Evolutionary conservation across 2,797 vertebrate genomes (phyloP), one percentile per base, ranked within the genome.

Genomic region (Sparus aurata): DNA sequence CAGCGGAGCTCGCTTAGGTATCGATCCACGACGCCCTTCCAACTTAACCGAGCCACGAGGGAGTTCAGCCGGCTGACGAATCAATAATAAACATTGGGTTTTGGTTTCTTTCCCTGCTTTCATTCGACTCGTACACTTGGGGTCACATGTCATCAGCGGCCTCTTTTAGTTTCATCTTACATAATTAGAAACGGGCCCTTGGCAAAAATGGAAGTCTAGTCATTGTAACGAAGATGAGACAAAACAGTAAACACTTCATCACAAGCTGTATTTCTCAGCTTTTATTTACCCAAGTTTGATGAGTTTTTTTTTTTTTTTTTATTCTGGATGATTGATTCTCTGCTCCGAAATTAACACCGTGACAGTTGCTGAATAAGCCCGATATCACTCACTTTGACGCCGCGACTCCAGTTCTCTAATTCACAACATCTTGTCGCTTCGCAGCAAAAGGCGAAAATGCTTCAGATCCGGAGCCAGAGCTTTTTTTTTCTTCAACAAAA

Each of bases 401-500:
- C 38, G 54, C 5, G 10, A 23, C 55, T 69, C 27, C 57, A 69
- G 23, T 53, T 58, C 68, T 54, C 46, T 74, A 30, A 80, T 54
- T 65, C 20, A 18, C 23, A 34, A 25, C 22, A 16, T 65, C 12
- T 76, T 64, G 53, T 46, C 12, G 0, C 78, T 59, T 74, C 1
- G 1, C 71, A 81, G 63, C 75, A 55, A 73, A 73, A 78, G 20
- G 18, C 17, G n/a, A 18, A 66, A 66, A 23, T 2, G 12, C 1
- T 30, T 18, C 2, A 20, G 22, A 69, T 64, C 22, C 25, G 55
- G 17, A 63, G 68, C 69, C 75, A 9, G 22, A 11, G 1, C 27
- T 38, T 23, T 25, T 69, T 58, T 38, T 23, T 25, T 69, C 54
- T 45, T 55, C 27, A 85, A 45, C 20, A 57, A 72, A 74, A 34